phyloP scores from a whole-genome alignment of 2,113 vertebrate species.

The Microcebus jonahi region DNA sequence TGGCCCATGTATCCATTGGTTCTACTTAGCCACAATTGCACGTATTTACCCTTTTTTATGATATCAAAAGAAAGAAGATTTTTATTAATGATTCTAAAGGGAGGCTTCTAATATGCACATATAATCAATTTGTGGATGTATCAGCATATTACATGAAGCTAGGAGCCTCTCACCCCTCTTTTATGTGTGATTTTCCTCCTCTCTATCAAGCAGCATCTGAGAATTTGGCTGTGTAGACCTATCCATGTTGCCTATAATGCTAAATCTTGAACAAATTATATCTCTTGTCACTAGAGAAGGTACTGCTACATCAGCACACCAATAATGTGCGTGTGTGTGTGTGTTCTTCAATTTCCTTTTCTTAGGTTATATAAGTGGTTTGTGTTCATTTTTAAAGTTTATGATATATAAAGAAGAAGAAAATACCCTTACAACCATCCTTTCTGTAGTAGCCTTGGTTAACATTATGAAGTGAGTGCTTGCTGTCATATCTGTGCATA shows the following conservation, averaged over 20 bases:
- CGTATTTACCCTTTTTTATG: background rate
- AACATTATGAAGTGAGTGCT: background rate
- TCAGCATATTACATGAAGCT: background rate
- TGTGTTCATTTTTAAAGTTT: conserved; percentile 40
- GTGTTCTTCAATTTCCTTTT: background rate
- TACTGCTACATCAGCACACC: background rate
- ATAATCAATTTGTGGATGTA: background rate
- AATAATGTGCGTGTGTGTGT: background rate
- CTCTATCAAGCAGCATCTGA: background rate
- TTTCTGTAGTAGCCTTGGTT: background rate
- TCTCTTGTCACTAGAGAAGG: conserved; percentile 18
- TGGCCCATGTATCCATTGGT: background rate
- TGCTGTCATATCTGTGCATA: background rate
- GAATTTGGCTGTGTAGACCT: background rate
- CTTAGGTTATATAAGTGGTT: background rate
- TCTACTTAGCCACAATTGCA: background rate
- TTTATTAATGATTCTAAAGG: background rate
- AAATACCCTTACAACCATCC: background rate
- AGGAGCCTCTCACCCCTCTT: background rate
- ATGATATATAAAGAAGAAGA: conserved; percentile 15
- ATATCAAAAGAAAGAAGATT: background rate
- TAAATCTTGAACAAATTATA: conserved; percentile 25
- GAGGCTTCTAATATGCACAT: background rate
- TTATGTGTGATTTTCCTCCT: background rate
- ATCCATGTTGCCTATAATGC: background rate